A percentile compares a stretch with the other conserved stretches of the same genome.
phyloP scores from a whole-genome alignment of 2,888 invertebrate genomes.

The Cremastinae sp. region DNA sequence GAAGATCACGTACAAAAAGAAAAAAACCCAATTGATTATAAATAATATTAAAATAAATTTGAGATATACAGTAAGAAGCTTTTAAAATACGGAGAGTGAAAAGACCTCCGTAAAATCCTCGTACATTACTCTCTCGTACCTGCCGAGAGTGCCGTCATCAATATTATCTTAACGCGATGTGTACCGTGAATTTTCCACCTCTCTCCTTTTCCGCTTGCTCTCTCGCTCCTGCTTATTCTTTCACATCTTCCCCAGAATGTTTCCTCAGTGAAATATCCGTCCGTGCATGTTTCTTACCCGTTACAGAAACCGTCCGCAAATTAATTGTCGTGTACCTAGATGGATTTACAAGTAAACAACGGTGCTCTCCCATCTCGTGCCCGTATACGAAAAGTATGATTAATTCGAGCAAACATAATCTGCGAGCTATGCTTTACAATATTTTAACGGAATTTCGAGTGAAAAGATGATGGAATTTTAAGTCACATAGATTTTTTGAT shows the following conservation, averaged over 20 bases:
- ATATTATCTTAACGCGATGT: constrained; percentile 56
- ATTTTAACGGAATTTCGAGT: neutral
- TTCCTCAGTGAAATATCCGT: constrained; percentile 49
- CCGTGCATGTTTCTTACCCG: constrained; percentile 50
- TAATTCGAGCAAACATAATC: neutral
- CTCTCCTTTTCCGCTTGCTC: neutral
- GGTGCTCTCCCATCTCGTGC: neutral
- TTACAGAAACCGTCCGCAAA: constrained; percentile 43
- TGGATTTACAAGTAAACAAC: constrained; percentile 9
- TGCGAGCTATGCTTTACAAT: neutral
- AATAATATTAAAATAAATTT: neutral
- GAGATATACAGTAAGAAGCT: neutral
- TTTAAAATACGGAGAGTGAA: neutral
- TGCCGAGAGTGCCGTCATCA: constrained; percentile 58
- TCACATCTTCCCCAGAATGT: too few relatives aligned
- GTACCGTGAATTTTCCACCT: neutral
- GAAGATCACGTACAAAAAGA: too few relatives aligned
- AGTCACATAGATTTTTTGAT: too few relatives aligned
- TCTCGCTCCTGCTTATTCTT: neutral
- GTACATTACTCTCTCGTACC: constrained; percentile 47
- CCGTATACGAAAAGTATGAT: neutral
- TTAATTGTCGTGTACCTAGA: constrained; percentile 44
- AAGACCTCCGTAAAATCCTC: neutral
- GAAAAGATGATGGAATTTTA: neutral
- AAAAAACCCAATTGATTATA: constrained; percentile 8